Conservation (phyloP, 2,888 invertebrate species). For the Junonia oenone region DNA sequence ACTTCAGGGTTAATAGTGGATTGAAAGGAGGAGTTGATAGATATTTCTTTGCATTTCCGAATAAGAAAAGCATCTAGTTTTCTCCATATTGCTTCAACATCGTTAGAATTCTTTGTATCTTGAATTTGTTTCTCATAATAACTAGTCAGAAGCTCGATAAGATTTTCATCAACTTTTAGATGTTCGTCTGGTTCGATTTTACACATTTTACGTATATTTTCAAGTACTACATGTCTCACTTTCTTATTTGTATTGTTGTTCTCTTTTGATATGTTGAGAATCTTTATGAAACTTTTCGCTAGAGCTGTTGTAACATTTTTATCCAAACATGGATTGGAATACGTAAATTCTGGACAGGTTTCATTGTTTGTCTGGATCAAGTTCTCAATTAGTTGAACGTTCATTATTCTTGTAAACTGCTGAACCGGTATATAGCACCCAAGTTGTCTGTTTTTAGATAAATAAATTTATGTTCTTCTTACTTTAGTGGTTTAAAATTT, state of each 20-base stretch:
- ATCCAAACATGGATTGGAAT: slow-evolving; percentile 58
- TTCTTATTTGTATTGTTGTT: slow-evolving; percentile 41
- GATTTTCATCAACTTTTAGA: slow-evolving; percentile 44
- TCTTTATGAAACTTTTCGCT: slow-evolving; percentile 59
- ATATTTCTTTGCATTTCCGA: slow-evolving; percentile 43
- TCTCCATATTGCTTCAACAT: slow-evolving; percentile 34
- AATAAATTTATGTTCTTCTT: too few relatives aligned
- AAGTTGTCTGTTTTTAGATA: too few relatives aligned
- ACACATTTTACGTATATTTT: slow-evolving; percentile 57
- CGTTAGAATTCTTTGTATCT: slow-evolving; percentile 12
- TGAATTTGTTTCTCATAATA: slow-evolving; percentile 41
- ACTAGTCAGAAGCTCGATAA: slow-evolving; percentile 43
- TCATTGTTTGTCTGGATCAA: slow-evolving; percentile 25
- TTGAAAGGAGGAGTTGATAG: slow-evolving; percentile 39
- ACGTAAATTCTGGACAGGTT: slow-evolving; percentile 48
- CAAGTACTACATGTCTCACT: slow-evolving; percentile 49
- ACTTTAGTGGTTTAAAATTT: too few relatives aligned
- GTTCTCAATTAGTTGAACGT: slow-evolving; percentile 1
- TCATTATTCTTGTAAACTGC: neutral
- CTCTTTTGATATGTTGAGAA: slow-evolving; percentile 47
- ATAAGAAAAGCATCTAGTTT: slow-evolving; percentile 55
- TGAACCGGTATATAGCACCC: too few relatives aligned
- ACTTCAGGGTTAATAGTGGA: slow-evolving; percentile 50
- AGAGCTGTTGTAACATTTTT: slow-evolving; percentile 51
- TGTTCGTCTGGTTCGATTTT: slow-evolving; percentile 50